Evolutionary conservation across 2,113 vertebrate species (phyloP), one percentile per base, ranked within the genome.

Genomic region (Toxotes chatareus): DNA sequence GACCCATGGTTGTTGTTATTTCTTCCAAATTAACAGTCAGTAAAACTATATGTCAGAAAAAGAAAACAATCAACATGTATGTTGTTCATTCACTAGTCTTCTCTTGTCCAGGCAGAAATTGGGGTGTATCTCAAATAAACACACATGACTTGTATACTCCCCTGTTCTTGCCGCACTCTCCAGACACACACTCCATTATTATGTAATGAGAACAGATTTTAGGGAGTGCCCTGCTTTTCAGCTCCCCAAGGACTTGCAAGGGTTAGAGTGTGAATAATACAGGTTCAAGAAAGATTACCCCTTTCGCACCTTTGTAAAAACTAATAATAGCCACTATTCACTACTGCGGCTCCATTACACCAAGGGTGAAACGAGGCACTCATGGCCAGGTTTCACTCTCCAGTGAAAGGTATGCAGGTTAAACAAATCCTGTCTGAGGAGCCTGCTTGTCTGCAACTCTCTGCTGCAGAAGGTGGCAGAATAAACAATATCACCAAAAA

Each of bases 151-250:
- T 75, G 67, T 80, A 67, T 80, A 62, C 34, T 68, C 34, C 49
- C 42, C 36, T 36, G 49, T 70, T 77, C 51, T n/a, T 21, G 19
- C 21, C 1, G 0, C 77, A 57, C 74, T 64, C 79, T 44, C 21
- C 44, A 70, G 70, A 80, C 73, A 86, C 79, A 76, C 63, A 61
- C 61, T 31, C 53, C 60, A 65, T 67, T 64, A 85, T 73, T 77
- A 84, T 32, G 64, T 84, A 87, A 88, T 85, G 40, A 79, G 34
- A 69, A 71, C 63, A 27, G 53, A 66, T 66, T 89, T 73, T 40
- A 85, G 79, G 67, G 67, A 78, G 76, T 46, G 66, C 31, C 78
- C 36, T 17, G 46, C 19, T 51, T 61, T 68, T 65, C 16, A 49
- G 44, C 61, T 67, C 61, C 19, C 16, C 32, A 14, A 23, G 19